Base-by-base conservation (phyloP, 2,113 vertebrate genomes). In the Cyphomyrus discorhynchus region DNA sequence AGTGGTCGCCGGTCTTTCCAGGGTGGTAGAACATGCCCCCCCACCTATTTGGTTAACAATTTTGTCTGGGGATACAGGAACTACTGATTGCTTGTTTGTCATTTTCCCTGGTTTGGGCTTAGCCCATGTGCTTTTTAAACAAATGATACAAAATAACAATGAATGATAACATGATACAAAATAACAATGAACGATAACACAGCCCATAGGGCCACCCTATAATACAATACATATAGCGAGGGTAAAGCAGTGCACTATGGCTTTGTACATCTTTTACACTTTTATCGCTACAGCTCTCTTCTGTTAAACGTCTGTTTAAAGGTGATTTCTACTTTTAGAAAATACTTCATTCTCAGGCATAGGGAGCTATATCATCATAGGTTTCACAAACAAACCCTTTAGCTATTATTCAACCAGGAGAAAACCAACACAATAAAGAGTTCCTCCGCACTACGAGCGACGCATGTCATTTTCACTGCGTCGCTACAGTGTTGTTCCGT, bases 261-360 rank as follows among this genome's bases (percentile, higher is more conserved):
- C 94, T 96, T 94, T 95, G 91, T 95, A 96, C 94, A 95, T 92
- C 94, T 94, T 94, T 94, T 95, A 95, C 94, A 95, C 91, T 90
- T 56, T 56, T 90, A 85, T 89, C 50, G 82, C 84, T 87, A 88
- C 19, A 21, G 45, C 49, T 90, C 24, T 47, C 77, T 50, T 58
- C 11, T 53, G 46, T 31, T 86, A 86, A 35, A 52, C 58, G 5
- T 58, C 58, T 90, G 15, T 50, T 88, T 82, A 88, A 52, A 58
- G 35, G 42, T 85, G 50, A 87, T 87, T 82, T 88, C 52, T 83
- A 66, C 80, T 24, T 84, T 62, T 77, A 88, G 21, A 62, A 88
- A 88, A 88, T 42, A 82, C 86, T 89, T 56, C 27, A 13, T 90
- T 88, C 58, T 83, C n/a, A 90, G 46, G 50, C 42, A 83, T 56